Evolutionary conservation across 2,888 invertebrate genomes (phyloP).

Genomic region (Hoplodrina blanda): DNA sequence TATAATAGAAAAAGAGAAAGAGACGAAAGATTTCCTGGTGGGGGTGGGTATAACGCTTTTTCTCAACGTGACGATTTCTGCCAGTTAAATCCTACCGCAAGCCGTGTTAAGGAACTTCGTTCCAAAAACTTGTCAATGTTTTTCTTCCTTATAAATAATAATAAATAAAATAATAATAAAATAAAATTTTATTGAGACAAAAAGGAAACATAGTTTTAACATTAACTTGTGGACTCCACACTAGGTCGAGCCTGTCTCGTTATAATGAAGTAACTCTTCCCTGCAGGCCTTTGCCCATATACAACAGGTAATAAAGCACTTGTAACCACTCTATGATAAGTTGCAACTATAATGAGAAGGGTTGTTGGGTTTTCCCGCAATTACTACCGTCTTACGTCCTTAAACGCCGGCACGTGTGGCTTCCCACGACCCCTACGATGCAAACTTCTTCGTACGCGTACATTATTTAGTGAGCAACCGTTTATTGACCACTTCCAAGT

Average conservation of each 20-base stretch:
- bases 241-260: too few species aligned
- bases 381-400: background rate
- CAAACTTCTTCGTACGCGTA: constrained; percentile 13
- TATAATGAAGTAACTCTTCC: background rate
- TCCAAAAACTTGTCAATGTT: background rate
- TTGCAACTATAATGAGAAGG: constrained; percentile 13
- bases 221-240: too few species aligned
- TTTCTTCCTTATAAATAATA: background rate
- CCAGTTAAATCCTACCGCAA: too few species aligned
- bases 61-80: too few species aligned
- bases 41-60: too few species aligned
- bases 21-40: too few species aligned
- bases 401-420: constrained; percentile 27
- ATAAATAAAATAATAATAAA: too few species aligned
- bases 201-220: too few species aligned
- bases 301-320: constrained; percentile 5
- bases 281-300: background rate
- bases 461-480: constrained; percentile 47
- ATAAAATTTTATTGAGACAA: too few species aligned
- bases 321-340: constrained; percentile 11
- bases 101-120: too few species aligned
- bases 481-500: constrained; percentile 33
- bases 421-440: constrained; percentile 38
- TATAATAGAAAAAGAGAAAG: too few species aligned
- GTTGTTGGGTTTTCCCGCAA: constrained; percentile 23